phyloP scores from a whole-genome alignment of 2,113 vertebrate genomes.

The Charadrius vociferus region DNA sequence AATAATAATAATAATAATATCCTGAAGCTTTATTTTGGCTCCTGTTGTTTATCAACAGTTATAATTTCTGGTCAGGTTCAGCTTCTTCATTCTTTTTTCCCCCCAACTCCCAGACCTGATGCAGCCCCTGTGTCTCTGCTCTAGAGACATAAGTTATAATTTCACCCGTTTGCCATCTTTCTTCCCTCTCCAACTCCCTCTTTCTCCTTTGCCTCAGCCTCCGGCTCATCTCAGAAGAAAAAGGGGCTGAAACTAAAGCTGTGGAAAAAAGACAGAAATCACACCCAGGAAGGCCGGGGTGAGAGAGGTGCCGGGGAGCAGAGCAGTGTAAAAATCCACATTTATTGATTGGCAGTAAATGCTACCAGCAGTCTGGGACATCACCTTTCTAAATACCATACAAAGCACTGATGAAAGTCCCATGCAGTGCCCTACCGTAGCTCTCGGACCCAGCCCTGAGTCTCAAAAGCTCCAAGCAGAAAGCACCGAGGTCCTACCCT shows the following conservation, averaged over 20 bases:
- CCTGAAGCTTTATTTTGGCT: not conserved
- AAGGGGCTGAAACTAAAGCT: not conserved
- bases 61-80: not conserved
- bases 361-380: not conserved
- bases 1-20: too few species aligned
- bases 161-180: not conserved
- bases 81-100: not conserved
- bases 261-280: not conserved
- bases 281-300: not conserved
- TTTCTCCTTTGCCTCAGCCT: not conserved
- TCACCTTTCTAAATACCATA: not conserved
- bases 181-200: not conserved
- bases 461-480: not conserved
- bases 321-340: not conserved
- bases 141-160: not conserved
- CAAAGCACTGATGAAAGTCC: not conserved
- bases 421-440: not conserved
- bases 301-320: not conserved
- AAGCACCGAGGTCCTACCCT: not conserved
- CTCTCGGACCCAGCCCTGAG: not conserved
- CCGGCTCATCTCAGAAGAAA: not conserved
- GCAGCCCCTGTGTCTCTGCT: not conserved
- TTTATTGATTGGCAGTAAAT: not conserved
- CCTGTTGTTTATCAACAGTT: not conserved
- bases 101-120: not conserved